Evolutionary conservation across 2,888 invertebrate genomes (phyloP).

Genomic region (Cataglyphis altisquamis): DNA sequence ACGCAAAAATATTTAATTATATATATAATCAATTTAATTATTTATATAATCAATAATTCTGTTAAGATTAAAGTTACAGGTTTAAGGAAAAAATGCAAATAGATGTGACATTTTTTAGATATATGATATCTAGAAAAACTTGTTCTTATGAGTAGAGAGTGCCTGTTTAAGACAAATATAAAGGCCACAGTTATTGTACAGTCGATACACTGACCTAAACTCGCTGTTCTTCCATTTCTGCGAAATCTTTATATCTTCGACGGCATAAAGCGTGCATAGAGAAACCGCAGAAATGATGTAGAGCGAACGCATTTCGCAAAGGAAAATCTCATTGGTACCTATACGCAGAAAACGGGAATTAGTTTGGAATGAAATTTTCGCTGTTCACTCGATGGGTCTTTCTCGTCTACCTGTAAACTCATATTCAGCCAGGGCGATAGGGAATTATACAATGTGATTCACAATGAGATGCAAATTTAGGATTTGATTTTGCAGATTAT

Average conservation of each 20-base stretch:
- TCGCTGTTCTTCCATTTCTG: slow-evolving; percentile 21
- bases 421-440: neutral
- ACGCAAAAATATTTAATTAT: neutral
- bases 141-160: slow-evolving; percentile 9
- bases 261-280: neutral
- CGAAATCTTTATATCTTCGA: slow-evolving; percentile 44
- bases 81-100: neutral
- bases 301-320: slow-evolving; percentile 29
- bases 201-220: slow-evolving; percentile 44
- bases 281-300: slow-evolving; percentile 31
- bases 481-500: neutral
- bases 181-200: slow-evolving; percentile 32
- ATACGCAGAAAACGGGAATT: slow-evolving; percentile 14
- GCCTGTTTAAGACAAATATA: slow-evolving; percentile 29
- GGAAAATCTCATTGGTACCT: slow-evolving; percentile 26
- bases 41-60: neutral
- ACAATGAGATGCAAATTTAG: slow-evolving; percentile 3
- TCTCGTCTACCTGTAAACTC: slow-evolving; percentile 23
- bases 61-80: neutral
- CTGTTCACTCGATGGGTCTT: slow-evolving; percentile 25
- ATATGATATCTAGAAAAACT: slow-evolving; percentile 43
- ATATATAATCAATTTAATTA: neutral
- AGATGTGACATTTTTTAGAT: neutral
- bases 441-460: slow-evolving; percentile 26
- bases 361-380: slow-evolving; percentile 45